Base-by-base conservation (phyloP, 1,140 invertebrate species). In the Zeugodacus cucurbitae region DNA sequence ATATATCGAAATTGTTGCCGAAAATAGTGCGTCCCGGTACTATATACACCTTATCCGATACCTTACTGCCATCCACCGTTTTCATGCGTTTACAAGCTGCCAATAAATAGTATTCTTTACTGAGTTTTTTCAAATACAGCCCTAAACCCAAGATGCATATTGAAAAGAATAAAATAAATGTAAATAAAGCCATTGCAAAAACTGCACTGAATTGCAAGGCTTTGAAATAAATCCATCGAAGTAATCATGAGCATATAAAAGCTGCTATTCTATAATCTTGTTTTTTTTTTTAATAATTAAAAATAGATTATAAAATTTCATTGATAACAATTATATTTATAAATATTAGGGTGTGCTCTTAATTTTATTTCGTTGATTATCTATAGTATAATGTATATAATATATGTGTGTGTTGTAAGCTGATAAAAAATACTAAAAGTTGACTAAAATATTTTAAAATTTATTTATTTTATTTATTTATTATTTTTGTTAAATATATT, bases 1-100 rank as follows among this genome's bases (percentile, higher is more conserved):
- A 48, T n/a, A 93, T 58, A 88, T 93, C 92, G n/a, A 93, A 90
- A 58, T 93, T 93, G 70, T 92, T 93, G 3, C 92, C 92, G 37
- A 93, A 93, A 62, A 70, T 87, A 8, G 92, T 90, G 58, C 78
- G 90, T 6, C 92, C 91, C 0, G 90, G 91, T 22, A 91, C 67
- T 5, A 91, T 59, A 4, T 44, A 87, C 2, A 90, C 89, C 67
- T 91, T 91, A 32, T 86, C 89, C 6, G 90, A 88, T 67, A 93
- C 26, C 7, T 89, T 88, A 86, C 88, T 91, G 8, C 91, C 91
- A 91, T 93, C 92, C 20, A 74, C 57, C 0, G 91, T 89, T 34
- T 89, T 88, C 3, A 93, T 85, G 37, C 90, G 90, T 26, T 88
- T 90, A 7, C 89, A 86, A 0, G 90, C 22, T 1, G 90, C 86